Base-by-base conservation (phyloP, 2,888 invertebrate genomes). In the Troides aeacus region DNA sequence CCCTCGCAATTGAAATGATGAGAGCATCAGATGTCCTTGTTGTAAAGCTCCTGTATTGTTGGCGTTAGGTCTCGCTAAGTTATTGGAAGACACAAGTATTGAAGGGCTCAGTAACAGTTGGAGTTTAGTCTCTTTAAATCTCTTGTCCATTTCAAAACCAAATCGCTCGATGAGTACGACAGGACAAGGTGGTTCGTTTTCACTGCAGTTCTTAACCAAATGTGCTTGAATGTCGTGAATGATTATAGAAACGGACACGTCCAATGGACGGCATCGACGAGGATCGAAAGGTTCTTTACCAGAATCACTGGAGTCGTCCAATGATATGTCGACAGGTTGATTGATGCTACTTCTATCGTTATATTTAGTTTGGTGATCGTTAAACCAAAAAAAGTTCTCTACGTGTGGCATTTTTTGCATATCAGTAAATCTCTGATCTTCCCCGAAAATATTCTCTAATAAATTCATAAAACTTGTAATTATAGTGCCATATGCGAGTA, bases 111-210 rank as follows among this genome's bases (percentile, higher is more conserved):
- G 90, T 7, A 97, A 85, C 0, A 99, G 93, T 84, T 99, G 99
- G 10, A 99, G 92, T 79, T 97, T 96, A 0, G 98, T 99, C 86
- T 99, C 99, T 72, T 95, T 94, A 84, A 96, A 99, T 24, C 95
- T 94, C 85, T 99, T 99, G 83, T 97, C 97, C 97, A 99, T 97
- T 93, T 99, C 99, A 86, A 99, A 99, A 1, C 98, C 98, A 75
- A 99, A 95, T 73, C 98, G 94, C 88, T 99, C 99, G 61, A 98
- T 94, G 24, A 97, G 87, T 72, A 98, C 94, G 8, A 97, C 95
- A 0, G 98, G 99, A 85, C 99, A 99, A 0, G 98, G 97, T 0
- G 98, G 97, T 88, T 98, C 98, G 76, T 95, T 95, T 72, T 97
- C 96, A 76, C 95, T 96, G 83, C 98, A 99, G 87, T 97, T 98